A percentile compares a stretch with the other conserved stretches of the same genome.
Conservation (phyloP, 2,888 invertebrate species). For the Sabatieria punctata region DNA sequence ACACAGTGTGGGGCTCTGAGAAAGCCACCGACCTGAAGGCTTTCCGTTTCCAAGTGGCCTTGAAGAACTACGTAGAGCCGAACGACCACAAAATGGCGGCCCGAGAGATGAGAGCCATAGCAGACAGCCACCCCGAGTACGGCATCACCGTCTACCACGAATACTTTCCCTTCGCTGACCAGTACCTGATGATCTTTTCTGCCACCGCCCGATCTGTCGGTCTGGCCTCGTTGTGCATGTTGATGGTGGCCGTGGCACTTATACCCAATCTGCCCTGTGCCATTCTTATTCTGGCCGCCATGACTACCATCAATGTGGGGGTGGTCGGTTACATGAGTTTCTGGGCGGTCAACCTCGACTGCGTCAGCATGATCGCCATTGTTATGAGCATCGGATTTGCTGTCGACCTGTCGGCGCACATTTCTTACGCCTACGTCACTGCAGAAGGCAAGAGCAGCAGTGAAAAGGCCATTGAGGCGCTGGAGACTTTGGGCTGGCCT, state of each 20-base stretch:
- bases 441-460: conserved; percentile 51
- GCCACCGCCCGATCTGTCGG: conserved; percentile 50
- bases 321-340: no score
- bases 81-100: conserved; percentile 27
- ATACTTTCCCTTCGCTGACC: conserved; percentile 29
- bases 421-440: conserved; percentile 80
- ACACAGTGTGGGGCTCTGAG: conserved; percentile 18
- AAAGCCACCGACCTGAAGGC: conserved; percentile 16
- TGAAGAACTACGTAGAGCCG: conserved; percentile 27
- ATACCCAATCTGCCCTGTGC: conserved; percentile 76
- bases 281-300: conserved; percentile 78
- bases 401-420: conserved; percentile 80
- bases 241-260: conserved; percentile 75
- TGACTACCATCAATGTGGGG: conserved; percentile 72
- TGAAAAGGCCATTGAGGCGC: conserved; percentile 32
- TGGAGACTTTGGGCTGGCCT: conserved; percentile 4
- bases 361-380: conserved; percentile 81
- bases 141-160: conserved; percentile 18
- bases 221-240: no score
- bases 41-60: conserved; percentile 24
- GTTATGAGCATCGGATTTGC: conserved; percentile 95
- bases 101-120: conserved; percentile 20
- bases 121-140: conserved; percentile 17
- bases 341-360: conserved; percentile 55
- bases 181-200: conserved; percentile 27